These are phyloP conservation scores for Pseudomyrmex cubaensis DNA, from an alignment of 1,140 invertebrate species.

Conservation along the genomic window DNA sequence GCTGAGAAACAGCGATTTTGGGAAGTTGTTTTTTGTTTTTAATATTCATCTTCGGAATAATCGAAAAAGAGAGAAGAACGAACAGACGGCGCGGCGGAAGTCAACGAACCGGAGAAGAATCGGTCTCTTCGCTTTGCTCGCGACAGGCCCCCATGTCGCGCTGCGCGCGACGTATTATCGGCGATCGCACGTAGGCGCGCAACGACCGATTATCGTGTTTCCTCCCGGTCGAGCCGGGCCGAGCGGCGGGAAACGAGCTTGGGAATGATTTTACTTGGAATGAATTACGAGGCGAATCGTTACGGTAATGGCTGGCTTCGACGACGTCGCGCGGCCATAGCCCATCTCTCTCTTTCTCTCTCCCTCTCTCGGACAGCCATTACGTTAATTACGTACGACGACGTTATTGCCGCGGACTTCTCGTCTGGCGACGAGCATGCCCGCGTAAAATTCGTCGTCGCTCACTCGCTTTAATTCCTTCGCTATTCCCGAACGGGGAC, in stretches of 20 bases:
- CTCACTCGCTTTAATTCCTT: not conserved
- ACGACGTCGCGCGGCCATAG: not conserved
- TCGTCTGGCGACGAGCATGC: slow-evolving; percentile 14
- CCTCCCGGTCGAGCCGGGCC: slow-evolving; percentile 5
- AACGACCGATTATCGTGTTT: slow-evolving; percentile 69
- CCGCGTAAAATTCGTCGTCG: slow-evolving; percentile 29
- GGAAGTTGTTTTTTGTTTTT: slow-evolving; percentile 24
- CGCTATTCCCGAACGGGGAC: not conserved
- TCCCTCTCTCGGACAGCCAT: slow-evolving; percentile 23
- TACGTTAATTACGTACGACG: slow-evolving; percentile 61
- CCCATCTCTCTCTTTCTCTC: no score
- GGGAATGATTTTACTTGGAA: slow-evolving; percentile 65
- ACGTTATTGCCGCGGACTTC: slow-evolving; percentile 47
- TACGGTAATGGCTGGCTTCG: slow-evolving; percentile 65
- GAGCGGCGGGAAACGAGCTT: slow-evolving; percentile 47
- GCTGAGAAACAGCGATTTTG: slow-evolving; percentile 45
- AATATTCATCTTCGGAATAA: not conserved
- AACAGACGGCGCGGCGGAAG: slow-evolving; percentile 38
- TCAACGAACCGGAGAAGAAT: slow-evolving; percentile 66
- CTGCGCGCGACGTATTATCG: slow-evolving; percentile 64
- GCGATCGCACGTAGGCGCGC: slow-evolving; percentile 67
- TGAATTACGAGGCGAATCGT: slow-evolving; percentile 65
- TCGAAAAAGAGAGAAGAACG: not conserved
- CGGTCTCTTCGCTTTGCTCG: slow-evolving; percentile 47
- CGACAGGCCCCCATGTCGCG: slow-evolving; percentile 20